phyloP scores from a whole-genome alignment of 1,140 invertebrate genomes.

The Formica selysi region DNA sequence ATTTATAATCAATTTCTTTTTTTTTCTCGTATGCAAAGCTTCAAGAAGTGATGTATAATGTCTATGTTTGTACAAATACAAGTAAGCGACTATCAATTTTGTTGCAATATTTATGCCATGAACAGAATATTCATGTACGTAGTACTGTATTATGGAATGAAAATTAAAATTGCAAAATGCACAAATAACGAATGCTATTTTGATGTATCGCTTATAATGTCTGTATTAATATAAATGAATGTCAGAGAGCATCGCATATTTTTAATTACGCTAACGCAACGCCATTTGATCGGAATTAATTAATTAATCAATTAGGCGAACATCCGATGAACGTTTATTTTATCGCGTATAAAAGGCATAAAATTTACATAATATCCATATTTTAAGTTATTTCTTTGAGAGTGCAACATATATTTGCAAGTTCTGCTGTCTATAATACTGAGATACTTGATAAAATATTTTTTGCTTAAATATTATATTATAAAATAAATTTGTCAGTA shows the following conservation, averaged over 20 bases:
- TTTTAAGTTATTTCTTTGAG: conserved; percentile 8
- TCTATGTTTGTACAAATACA: not conserved
- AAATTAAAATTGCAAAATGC: conserved; percentile 27
- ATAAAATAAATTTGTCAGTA: not conserved
- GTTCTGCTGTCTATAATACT: not conserved
- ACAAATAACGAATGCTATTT: conserved; percentile 21
- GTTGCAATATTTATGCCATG: conserved; percentile 20
- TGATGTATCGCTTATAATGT: conserved; percentile 39
- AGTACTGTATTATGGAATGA: conserved; percentile 19
- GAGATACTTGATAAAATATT: not conserved
- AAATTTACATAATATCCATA: not conserved
- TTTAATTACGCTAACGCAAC: conserved; percentile 55
- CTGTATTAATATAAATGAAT: conserved; percentile 54
- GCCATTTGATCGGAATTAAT: conserved; percentile 53
- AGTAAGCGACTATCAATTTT: conserved; percentile 26
- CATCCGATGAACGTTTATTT: conserved; percentile 48
- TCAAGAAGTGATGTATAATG: not conserved
- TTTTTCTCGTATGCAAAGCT: not conserved
- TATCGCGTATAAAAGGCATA: conserved; percentile 26
- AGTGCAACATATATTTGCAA: not conserved
- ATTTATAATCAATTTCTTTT: not conserved
- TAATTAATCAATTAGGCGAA: conserved; percentile 53
- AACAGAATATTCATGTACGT: conserved; percentile 41
- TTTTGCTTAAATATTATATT: not conserved
- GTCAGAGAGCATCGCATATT: conserved; percentile 43